Conservation (phyloP, 2,888 invertebrate species). For the Netelia virgata region DNA sequence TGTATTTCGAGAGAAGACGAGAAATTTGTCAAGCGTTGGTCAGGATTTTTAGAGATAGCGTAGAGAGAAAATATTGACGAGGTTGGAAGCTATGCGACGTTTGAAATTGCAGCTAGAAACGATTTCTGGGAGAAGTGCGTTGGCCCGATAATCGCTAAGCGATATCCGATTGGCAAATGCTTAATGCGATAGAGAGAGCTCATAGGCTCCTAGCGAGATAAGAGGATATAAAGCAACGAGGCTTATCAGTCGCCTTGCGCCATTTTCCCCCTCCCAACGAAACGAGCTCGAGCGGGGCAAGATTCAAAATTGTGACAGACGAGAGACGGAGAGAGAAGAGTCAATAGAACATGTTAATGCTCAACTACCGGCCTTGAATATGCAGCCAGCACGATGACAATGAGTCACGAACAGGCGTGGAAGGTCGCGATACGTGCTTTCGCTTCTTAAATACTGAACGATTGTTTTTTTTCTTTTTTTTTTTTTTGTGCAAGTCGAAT, state of each 20-base stretch:
- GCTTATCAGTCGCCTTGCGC: constrained; percentile 35
- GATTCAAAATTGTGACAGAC: neutral
- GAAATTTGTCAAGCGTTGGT: neutral
- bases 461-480: constrained; percentile 11
- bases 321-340: constrained; percentile 22
- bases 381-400: neutral
- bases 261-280: neutral
- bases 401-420: constrained; percentile 2
- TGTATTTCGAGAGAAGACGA: constrained; percentile 8
- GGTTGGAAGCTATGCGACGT: neutral
- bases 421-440: constrained; percentile 1
- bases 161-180: constrained; percentile 30
- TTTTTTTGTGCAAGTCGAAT: neutral
- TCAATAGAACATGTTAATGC: constrained; percentile 28
- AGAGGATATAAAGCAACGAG: constrained; percentile 16
- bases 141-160: constrained; percentile 9
- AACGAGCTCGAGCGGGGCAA: constrained; percentile 1
- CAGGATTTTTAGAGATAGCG: neutral
- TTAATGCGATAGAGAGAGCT: neutral
- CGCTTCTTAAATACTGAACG: neutral
- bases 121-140: neutral
- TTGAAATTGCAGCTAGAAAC: constrained; percentile 16
- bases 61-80: neutral
- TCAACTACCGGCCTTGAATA: constrained; percentile 13
- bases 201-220: constrained; percentile 24